Evolutionary conservation across 2,888 invertebrate species (phyloP), one percentile per base, ranked within the genome.

Genomic region (Lampropteryx suffumata): DNA sequence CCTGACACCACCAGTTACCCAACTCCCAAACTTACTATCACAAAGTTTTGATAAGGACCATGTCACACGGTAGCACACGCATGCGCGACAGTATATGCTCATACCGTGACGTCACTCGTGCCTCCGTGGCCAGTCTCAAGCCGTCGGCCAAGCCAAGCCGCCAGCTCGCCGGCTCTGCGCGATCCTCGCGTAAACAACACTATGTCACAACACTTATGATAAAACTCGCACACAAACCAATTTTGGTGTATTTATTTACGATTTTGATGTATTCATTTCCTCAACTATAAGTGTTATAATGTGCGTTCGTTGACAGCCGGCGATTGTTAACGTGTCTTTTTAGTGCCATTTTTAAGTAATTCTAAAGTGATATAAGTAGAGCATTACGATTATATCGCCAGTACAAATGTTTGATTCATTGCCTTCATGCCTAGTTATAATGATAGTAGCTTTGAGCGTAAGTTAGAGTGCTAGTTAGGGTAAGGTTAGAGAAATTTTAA

Each of bases 331-430:
- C 84, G 89, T 89, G 89, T 90, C 87, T 89, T 89, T 86, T 85
- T 84, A 84, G 89, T 89, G 89, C 88, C 86, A 88, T 88, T 85
- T 77, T 75, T 55, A 64, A 64, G 26, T 28, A 34, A 72, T 76
- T 76, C 62, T 78, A 46, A 80, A 74, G 74, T 79, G 75, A 81
- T 79, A 69, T 80, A 74, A 67, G 64, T 80, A 79, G 78, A 73
- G 78, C 79, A 74, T 17, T 76, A 77, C 67, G 71, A 73, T n/a
- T 79, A 81, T 72, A 76, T 81, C 73, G 86, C 85, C 73, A 90
- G 90, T 90, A 90, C 90, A 90, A 90, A 88, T 73, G 44, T 57
- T 82, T 81, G 74, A 79, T 82, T 79, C 66, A 79, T 82, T 80
- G 88, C 89, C 87, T 89, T 87, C 78, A 83, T 73, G 86, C 86